Conservation (phyloP, 2,797 vertebrate species). For the Tiaroga cobitis region DNA sequence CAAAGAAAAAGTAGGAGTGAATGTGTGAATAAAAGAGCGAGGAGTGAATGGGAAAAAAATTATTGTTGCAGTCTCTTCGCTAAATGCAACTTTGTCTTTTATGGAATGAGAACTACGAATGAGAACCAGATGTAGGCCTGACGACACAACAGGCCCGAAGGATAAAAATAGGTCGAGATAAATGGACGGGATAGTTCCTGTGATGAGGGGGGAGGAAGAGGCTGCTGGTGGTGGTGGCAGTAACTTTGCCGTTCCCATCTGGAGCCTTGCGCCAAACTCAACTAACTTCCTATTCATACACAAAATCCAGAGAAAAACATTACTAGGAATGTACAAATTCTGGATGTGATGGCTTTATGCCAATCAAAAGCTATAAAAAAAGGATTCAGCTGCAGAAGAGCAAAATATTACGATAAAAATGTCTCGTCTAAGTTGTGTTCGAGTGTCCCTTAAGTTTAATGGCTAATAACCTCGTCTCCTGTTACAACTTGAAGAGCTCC, state of each 20-base stretch:
- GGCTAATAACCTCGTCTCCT: background rate
- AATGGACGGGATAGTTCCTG: conserved; percentile 44
- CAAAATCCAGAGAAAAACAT: background rate
- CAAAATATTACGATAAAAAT: conserved; percentile 2
- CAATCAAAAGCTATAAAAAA: conserved; percentile 12
- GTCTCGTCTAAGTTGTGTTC: background rate
- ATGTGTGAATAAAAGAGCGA: conserved; percentile 14
- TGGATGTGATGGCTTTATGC: background rate
- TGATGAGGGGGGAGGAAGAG: conserved; percentile 11
- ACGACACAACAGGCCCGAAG: conserved; percentile 62
- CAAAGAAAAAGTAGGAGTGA: background rate
- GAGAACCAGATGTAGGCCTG: conserved; percentile 81
- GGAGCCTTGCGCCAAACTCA: conserved; percentile 11
- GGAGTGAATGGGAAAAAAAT: background rate
- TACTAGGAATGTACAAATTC: background rate
- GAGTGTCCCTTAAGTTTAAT: background rate
- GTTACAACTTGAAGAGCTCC: conserved; percentile 21
- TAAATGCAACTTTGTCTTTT: conserved; percentile 69
- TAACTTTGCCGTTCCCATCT: background rate
- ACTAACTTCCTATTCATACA: conserved; percentile 5
- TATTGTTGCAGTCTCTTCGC: conserved; percentile 28
- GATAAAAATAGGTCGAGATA: conserved; percentile 62
- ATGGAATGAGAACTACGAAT: conserved; percentile 78
- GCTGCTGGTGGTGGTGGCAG: background rate
- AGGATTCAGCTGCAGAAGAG: background rate